phyloP scores from a whole-genome alignment of 2,888 invertebrate species.

The Onchidella celtica region DNA sequence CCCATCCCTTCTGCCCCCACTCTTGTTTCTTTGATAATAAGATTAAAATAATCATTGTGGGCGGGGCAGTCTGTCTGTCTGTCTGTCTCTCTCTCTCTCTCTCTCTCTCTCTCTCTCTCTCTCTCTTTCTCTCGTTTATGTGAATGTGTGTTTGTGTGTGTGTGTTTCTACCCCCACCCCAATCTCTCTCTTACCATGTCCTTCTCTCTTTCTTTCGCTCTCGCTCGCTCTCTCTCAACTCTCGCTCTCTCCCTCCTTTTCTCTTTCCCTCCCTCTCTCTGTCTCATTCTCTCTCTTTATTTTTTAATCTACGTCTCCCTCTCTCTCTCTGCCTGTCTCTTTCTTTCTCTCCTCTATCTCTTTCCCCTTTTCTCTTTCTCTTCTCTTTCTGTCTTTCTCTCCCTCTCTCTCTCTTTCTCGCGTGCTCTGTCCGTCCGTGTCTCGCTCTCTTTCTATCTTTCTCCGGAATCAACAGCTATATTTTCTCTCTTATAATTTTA shows the following conservation, averaged over 20 bases:
- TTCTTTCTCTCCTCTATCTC: background rate
- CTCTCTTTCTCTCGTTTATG: too few species aligned
- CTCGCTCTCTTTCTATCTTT: background rate
- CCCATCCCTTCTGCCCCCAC: too few species aligned
- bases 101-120: too few species aligned
- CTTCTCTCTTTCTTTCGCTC: too few species aligned
- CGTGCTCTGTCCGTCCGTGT: background rate
- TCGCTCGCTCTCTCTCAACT: background rate
- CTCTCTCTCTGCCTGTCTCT: background rate
- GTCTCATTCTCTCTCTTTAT: background rate
- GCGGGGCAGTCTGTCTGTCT: too few species aligned
- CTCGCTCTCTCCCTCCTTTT: background rate
- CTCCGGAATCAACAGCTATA: background rate
- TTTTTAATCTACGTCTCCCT: conserved; percentile 11
- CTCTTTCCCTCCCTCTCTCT: background rate
- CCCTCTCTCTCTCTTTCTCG: background rate
- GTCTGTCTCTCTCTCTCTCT: too few species aligned
- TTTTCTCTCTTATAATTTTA: background rate
- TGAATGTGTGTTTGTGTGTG: too few species aligned
- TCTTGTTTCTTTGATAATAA: too few species aligned
- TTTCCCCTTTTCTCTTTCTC: background rate
- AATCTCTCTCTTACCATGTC: too few species aligned
- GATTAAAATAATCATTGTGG: too few species aligned
- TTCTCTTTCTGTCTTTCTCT: background rate
- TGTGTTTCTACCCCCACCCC: too few species aligned